Conservation (phyloP, 2,113 vertebrate species). For the Dicrurus megarhynchus region DNA sequence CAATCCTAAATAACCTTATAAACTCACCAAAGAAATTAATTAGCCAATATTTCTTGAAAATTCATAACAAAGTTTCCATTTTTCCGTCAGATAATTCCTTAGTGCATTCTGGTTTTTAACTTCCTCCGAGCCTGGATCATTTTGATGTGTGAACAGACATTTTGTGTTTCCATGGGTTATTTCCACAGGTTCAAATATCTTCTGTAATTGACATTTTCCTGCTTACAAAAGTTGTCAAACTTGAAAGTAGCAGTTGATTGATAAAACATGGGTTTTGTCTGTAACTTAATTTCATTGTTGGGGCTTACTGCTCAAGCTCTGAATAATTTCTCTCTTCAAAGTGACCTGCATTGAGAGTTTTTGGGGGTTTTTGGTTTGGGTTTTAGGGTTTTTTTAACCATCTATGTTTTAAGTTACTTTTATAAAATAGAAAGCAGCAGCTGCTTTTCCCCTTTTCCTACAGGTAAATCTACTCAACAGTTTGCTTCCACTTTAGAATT, state of each 20-base stretch:
- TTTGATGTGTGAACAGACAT: constrained; percentile 70
- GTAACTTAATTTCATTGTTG: constrained; percentile 46
- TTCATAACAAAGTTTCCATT: constrained; percentile 68
- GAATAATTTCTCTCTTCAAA: neutral
- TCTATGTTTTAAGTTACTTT: neutral
- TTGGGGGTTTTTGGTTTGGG: neutral
- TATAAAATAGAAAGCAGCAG: neutral
- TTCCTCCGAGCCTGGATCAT: constrained; percentile 62
- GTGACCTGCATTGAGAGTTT: neutral
- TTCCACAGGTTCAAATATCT: constrained; percentile 69
- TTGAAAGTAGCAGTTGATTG: constrained; percentile 54
- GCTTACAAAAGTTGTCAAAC: constrained; percentile 62
- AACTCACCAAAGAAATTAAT: constrained; percentile 66
- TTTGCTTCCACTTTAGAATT: neutral
- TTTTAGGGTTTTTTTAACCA: neutral
- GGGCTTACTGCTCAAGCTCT: neutral
- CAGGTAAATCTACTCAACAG: neutral
- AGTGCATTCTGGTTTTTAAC: constrained; percentile 66
- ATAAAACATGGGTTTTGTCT: constrained; percentile 56
- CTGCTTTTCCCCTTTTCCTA: neutral
- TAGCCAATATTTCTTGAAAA: constrained; percentile 67
- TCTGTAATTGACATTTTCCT: constrained; percentile 66
- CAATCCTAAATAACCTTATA: constrained; percentile 62
- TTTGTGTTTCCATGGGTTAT: constrained; percentile 67
- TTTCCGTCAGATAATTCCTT: constrained; percentile 64